Evolutionary conservation across 2,888 invertebrate genomes (phyloP), one percentile per base, ranked within the genome.

Genomic region (Aporophyla lueneburgensis): DNA sequence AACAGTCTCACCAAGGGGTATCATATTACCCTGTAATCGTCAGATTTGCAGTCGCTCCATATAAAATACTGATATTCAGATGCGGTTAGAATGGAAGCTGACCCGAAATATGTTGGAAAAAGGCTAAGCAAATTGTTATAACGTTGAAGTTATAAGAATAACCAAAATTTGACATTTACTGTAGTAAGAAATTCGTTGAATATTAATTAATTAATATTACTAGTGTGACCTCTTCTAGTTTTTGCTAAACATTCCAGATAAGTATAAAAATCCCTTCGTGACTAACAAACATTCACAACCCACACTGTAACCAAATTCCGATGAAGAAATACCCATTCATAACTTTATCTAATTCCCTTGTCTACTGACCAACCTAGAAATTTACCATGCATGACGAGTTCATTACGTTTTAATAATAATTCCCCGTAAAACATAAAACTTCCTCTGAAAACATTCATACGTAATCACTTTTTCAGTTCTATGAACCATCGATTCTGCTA

Each of bases 401-500:
- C 56, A 49, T 68, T 51, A 71, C 53, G 56, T 53, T 14, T 69
- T 74, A 69, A 46, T 27, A 27, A 63, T 49, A 67, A 58, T 74
- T 62, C 66, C 33, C 0, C 10, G 43, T 58, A 81, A 19, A 51
- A 69, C 19, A 27, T 74, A 19, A 69, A 73, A 72, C 33, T 71
- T 72, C 58, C 51, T 54, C 24, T 70, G 70, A 49, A 83, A 69
- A 75, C 71, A 63, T 74, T 80, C 14, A 24, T n/a, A 61, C 1
- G 6, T 71, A 81, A 75, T 81, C 59, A 82, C 56, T 62, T 85
- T 75, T 79, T 67, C 62, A 65, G 27, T 76, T 75, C 69, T 53
- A 54, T 65, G 77, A 78, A 77, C 49, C 43, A 78, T 78, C 72
- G 78, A 78, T 86, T 83, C 70, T 33, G 59, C 62, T 80, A 76